Evolutionary conservation across 2,888 invertebrate genomes (phyloP).

Genomic region (Andrena praecox): DNA sequence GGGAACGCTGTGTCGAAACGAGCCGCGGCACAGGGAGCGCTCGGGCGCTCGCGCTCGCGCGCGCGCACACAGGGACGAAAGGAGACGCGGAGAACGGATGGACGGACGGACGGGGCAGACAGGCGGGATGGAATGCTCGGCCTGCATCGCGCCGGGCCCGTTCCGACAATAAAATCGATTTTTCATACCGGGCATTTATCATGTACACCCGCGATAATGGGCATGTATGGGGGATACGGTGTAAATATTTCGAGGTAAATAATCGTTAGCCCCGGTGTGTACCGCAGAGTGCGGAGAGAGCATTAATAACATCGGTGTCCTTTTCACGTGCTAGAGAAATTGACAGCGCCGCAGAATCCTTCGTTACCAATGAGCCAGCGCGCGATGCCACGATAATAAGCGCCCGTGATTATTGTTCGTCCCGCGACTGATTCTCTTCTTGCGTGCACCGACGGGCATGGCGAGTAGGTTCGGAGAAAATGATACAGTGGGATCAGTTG

Average conservation of each 20-base stretch:
- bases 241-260: slow-evolving; percentile 75
- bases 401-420: slow-evolving; percentile 20
- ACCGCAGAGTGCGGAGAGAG: slow-evolving; percentile 63
- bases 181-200: slow-evolving; percentile 73
- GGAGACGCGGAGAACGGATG: slow-evolving; percentile 32
- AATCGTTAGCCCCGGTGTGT: slow-evolving; percentile 67
- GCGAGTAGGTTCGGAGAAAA: neutral
- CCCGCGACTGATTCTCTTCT: slow-evolving; percentile 2
- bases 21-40: slow-evolving; percentile 10
- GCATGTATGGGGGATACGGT: slow-evolving; percentile 68
- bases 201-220: slow-evolving; percentile 70
- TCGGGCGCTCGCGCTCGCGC: slow-evolving; percentile 4
- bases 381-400: neutral
- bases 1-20: slow-evolving; percentile 50
- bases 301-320: slow-evolving; percentile 70
- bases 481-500: neutral
- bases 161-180: slow-evolving; percentile 76
- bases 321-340: slow-evolving; percentile 52
- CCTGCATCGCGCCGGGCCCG: slow-evolving; percentile 42
- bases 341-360: slow-evolving; percentile 54
- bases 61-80: slow-evolving; percentile 11
- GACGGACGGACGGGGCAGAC: slow-evolving; percentile 40
- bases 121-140: slow-evolving; percentile 65
- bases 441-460: too few species aligned
- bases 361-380: slow-evolving; percentile 57